Percentiles rank a stretch among this genome's conserved stretches.
These are phyloP conservation scores for Osedax frankpressi DNA, from an alignment of 2,888 invertebrate species.

Conservation along the genomic window DNA sequence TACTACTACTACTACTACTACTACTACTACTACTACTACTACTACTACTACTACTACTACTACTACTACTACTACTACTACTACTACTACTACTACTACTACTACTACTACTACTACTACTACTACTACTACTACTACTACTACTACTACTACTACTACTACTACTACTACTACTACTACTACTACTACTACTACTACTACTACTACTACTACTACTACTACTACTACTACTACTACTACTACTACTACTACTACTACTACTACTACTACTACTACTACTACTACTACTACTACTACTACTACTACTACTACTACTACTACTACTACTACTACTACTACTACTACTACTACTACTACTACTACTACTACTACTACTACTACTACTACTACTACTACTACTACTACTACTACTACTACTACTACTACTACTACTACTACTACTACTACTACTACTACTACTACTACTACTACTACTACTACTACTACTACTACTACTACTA, in stretches of 20 bases:
- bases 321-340: neutral
- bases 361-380: neutral
- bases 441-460: neutral
- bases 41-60: neutral
- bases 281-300: neutral
- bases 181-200: neutral
- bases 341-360: neutral
- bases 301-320: neutral
- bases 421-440: neutral
- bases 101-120: neutral
- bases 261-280: neutral
- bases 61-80: neutral
- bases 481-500: neutral
- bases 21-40: slow-evolving; percentile 10
- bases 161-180: neutral
- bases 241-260: neutral
- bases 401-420: neutral
- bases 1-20: slow-evolving; percentile 16
- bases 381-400: neutral
- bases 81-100: neutral
- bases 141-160: neutral
- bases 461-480: neutral
- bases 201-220: neutral
- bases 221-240: neutral
- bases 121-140: neutral